Conservation (phyloP, 1,140 invertebrate species). For the Popillia japonica region DNA sequence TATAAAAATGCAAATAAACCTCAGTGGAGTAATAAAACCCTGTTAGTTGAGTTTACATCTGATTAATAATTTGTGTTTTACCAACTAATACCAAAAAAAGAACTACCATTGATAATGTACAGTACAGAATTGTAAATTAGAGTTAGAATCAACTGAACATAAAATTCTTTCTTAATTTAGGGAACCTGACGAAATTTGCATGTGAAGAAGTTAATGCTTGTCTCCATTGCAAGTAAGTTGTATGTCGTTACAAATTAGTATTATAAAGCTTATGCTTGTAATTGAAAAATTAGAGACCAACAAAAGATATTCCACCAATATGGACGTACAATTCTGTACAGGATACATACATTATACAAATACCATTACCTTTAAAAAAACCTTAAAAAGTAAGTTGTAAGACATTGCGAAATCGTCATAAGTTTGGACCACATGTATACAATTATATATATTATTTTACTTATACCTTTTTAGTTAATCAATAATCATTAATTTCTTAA, state of each 20-base stretch:
- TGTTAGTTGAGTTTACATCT: conserved; percentile 40
- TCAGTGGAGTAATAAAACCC: conserved; percentile 40
- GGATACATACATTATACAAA: conserved; percentile 36
- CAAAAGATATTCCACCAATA: too few relatives aligned
- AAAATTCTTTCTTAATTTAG: background rate
- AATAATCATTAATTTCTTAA: conserved; percentile 16
- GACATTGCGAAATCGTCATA: conserved; percentile 40
- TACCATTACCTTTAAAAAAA: conserved; percentile 40
- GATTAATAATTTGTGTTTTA: conserved; percentile 40
- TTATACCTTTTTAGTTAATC: conserved; percentile 26
- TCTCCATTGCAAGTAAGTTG: background rate
- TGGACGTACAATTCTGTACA: conserved; percentile 38
- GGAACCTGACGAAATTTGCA: background rate
- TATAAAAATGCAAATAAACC: conserved; percentile 41
- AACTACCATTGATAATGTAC: conserved; percentile 37
- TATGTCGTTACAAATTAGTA: background rate
- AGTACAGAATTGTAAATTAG: conserved; percentile 38
- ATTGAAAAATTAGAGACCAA: too few relatives aligned
- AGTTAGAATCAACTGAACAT: background rate
- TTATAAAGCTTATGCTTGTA: too few relatives aligned
- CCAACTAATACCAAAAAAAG: conserved; percentile 40
- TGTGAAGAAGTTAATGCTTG: background rate
- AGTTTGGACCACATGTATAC: conserved; percentile 41
- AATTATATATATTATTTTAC: conserved; percentile 23
- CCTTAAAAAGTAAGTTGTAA: conserved; percentile 37